Evolutionary conservation across 2,797 vertebrate genomes (phyloP), one percentile per base, ranked within the genome.

Genomic region (Loris lydekkerianus): DNA sequence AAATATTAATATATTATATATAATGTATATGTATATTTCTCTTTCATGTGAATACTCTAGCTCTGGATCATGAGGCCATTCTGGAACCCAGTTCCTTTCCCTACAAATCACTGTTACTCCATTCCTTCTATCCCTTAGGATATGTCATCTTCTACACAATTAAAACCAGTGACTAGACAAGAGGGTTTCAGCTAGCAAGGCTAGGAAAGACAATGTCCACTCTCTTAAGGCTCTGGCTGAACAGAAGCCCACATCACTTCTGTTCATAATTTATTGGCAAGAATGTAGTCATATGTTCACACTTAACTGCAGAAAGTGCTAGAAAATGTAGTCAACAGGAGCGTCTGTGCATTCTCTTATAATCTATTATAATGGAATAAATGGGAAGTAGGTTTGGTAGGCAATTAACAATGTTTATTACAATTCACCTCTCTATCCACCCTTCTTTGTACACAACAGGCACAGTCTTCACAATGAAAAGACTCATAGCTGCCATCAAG

Each of bases 311-410:
- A 88, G 18, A 58, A 20, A 40, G 4, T 78, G 17, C 60, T 37
- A 9, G 70, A 65, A 86, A 88, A 85, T 40, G 15, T 31, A 70
- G n/a, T 77, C 29, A 56, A 65, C 3, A 43, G 7, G 7, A 69
- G 29, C 13, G 23, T 18, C 20, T 40, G 60, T 27, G 34, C 14
- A 40, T 69, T 86, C 23, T 49, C 58, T 92, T 31, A 78, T 37
- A 58, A 89, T 87, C 53, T 61, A 63, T 89, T 75, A n/a, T 53
- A 80, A 46, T 58, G n/a, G 11, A 70, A 78, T 65, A 76, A 89
- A 27, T 21, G 70, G 17, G 18, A 77, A 84, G 29, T 70, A 49
- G 34, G 15, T 80, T 63, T 60, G 7, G 4, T 65, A 78, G 53
- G 18, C 11, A 82, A 72, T 86, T 77, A 63, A 67, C 10, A 76